Conservation (phyloP, 92 coral and sea anemone genomes). For the Meandrina meandrites region DNA sequence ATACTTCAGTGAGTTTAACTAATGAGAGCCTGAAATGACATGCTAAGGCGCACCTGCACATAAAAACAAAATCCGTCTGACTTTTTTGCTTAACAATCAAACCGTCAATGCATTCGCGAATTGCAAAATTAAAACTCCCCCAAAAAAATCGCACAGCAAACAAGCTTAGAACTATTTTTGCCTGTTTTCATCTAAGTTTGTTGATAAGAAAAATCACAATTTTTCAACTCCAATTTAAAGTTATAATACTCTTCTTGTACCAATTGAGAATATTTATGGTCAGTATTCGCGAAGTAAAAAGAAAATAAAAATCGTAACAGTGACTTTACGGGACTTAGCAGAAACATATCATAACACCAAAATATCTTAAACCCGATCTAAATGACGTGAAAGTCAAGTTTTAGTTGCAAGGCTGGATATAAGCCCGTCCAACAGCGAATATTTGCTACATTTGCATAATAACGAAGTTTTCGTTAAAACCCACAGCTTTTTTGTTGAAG, state of each 20-base stretch:
- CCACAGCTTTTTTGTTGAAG: neutral
- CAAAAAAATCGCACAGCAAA: neutral
- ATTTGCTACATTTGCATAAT: neutral
- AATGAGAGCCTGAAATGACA: neutral
- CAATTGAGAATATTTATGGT: neutral
- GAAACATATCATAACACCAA: neutral
- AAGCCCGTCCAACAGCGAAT: neutral
- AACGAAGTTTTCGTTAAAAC: neutral
- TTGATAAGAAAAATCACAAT: neutral
- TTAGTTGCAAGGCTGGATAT: neutral
- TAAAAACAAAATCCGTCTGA: neutral
- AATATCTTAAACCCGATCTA: neutral
- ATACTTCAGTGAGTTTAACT: neutral
- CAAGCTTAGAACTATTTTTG: neutral
- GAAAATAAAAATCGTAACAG: neutral
- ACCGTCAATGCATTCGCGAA: neutral
- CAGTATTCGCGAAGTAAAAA: neutral
- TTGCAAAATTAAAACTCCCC: neutral
- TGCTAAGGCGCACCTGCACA: neutral
- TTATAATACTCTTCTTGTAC: neutral
- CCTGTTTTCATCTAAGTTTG: neutral
- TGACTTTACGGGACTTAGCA: too few species aligned
- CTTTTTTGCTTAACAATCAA: neutral
- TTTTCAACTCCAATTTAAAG: too few species aligned
- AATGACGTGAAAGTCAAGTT: neutral